Conservation (phyloP, 2,797 vertebrate genomes). For the Malacoctenus gilli region DNA sequence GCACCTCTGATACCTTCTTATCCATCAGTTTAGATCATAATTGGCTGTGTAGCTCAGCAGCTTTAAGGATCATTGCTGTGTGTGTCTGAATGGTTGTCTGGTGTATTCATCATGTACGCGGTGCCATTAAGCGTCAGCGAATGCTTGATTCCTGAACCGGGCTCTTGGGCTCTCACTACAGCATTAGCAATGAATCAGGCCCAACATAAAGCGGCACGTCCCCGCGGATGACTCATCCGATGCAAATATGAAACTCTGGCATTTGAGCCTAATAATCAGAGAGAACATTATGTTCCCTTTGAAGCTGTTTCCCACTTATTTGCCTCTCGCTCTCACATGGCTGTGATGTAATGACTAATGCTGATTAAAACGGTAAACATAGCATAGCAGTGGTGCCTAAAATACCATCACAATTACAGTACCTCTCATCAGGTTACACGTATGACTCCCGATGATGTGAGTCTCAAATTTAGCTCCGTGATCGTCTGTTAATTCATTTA, state of each 20-base stretch:
- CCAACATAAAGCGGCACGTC: conserved; percentile 55
- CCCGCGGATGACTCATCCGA: conserved; percentile 67
- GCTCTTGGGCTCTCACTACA: conserved; percentile 49
- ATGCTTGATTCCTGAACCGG: conserved; percentile 56
- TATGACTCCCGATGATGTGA: conserved; percentile 12
- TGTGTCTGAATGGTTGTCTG: conserved; percentile 46
- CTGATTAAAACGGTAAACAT: conserved; percentile 58
- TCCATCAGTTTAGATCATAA: conserved; percentile 52
- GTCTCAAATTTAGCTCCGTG: conserved; percentile 25
- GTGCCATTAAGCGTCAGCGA: conserved; percentile 59
- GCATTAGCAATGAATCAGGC: conserved; percentile 59
- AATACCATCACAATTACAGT: conserved; percentile 50
- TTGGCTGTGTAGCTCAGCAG: conserved; percentile 50
- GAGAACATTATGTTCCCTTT: conserved; percentile 76
- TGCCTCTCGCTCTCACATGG: conserved; percentile 55
- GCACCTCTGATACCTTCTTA: conserved; percentile 39
- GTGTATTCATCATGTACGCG: conserved; percentile 52
- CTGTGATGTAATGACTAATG: conserved; percentile 64
- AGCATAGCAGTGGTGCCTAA: conserved; percentile 53
- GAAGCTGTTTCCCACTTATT: conserved; percentile 65
- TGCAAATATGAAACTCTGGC: conserved; percentile 68
- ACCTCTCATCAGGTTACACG: conserved; percentile 33
- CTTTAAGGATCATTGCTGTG: conserved; percentile 53
- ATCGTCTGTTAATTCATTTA: conserved; percentile 40
- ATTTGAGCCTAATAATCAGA: conserved; percentile 72